These are phyloP conservation scores for Nothoprocta perdicaria DNA, from an alignment of 2,113 vertebrate genomes.

Conservation along the genomic window DNA sequence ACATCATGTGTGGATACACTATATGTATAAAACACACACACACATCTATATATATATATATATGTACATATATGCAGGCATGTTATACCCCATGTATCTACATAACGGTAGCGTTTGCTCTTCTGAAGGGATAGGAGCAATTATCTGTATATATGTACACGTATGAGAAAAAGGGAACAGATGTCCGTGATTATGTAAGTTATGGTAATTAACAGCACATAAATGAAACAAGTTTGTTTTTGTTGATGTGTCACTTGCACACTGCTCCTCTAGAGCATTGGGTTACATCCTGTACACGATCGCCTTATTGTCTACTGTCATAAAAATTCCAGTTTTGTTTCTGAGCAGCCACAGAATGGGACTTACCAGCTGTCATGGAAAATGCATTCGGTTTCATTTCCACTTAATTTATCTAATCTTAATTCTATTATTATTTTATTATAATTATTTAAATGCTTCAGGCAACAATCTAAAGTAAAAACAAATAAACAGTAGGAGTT, in stretches of 20 bases:
- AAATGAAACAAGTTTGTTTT: constrained; percentile 85
- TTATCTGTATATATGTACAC: constrained; percentile 19
- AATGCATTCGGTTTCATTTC: constrained; percentile 85
- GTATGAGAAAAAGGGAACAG: constrained; percentile 77
- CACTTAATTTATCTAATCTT: constrained; percentile 88
- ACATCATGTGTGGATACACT: neutral
- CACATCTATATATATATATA: too few relatives aligned
- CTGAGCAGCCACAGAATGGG: constrained; percentile 78
- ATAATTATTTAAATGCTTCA: constrained; percentile 85
- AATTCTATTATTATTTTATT: constrained; percentile 86
- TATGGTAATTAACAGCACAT: constrained; percentile 84
- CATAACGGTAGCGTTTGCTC: neutral
- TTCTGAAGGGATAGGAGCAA: constrained; percentile 31
- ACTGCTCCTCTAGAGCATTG: constrained; percentile 81
- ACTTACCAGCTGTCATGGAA: constrained; percentile 88
- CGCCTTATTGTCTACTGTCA: constrained; percentile 85
- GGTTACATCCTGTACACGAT: constrained; percentile 83
- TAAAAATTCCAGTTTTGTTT: constrained; percentile 78
- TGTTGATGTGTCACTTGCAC: constrained; percentile 91
- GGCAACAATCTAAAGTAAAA: constrained; percentile 86
- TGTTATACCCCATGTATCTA: neutral
- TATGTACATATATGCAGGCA: accelerated
- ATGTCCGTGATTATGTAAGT: constrained; percentile 84
- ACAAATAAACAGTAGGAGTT: constrained; percentile 87
- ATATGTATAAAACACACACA: neutral